These are phyloP conservation scores for Nymphalis io DNA, from an alignment of 1,140 invertebrate species.

Conservation along the genomic window DNA sequence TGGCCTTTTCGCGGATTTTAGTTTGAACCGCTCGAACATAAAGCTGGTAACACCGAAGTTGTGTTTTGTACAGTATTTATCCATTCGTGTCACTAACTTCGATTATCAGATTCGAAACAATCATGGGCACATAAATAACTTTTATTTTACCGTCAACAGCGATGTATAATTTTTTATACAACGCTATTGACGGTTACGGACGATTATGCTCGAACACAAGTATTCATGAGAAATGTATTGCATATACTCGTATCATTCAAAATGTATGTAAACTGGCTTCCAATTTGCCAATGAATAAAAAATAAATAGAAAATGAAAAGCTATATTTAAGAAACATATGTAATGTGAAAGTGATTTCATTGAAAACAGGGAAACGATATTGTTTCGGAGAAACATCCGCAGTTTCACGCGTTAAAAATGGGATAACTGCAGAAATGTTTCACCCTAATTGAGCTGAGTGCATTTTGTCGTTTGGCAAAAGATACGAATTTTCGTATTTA, in stretches of 20 bases:
- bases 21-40: neutral
- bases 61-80: constrained; percentile 1
- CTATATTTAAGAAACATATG: neutral
- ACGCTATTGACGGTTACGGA: no score
- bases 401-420: neutral
- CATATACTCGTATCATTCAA: no score
- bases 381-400: neutral
- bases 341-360: neutral
- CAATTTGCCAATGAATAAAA: no score
- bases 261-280: no score
- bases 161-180: no score
- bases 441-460: constrained; percentile 10
- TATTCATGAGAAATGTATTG: no score
- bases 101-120: neutral
- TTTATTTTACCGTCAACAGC: no score
- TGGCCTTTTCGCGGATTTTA: neutral
- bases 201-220: no score
- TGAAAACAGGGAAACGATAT: neutral
- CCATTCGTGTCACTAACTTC: neutral
- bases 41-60: neutral
- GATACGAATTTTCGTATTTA: neutral
- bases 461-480: constrained; percentile 9
- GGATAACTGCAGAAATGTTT: neutral
- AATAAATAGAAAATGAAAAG: neutral
- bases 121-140: no score